A percentile compares a stretch with the other conserved stretches of the same genome.
Conservation (phyloP, 2,888 invertebrate species). For the Erynnis tages region DNA sequence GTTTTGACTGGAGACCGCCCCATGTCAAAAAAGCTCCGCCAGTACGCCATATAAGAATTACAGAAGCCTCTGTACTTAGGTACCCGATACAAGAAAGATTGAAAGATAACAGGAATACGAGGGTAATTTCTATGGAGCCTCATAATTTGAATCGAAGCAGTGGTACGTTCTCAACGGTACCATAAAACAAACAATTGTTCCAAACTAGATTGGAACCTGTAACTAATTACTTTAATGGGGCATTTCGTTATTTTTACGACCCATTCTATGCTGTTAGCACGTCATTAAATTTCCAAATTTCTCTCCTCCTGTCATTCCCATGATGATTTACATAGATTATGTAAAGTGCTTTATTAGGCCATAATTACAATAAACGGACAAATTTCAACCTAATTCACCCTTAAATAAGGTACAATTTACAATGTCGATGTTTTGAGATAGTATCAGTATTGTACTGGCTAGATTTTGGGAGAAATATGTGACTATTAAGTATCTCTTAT, state of each 20-base stretch:
- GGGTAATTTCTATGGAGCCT: conserved; percentile 39
- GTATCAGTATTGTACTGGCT: neutral
- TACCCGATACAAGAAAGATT: neutral
- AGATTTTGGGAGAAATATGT: neutral
- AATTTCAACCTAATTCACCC: neutral
- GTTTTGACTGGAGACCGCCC: no score
- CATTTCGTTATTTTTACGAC: conserved; percentile 22
- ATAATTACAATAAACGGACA: neutral
- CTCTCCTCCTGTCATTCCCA: conserved; percentile 13
- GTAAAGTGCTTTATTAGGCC: conserved; percentile 6
- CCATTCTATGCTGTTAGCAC: conserved; percentile 17
- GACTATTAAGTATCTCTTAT: neutral
- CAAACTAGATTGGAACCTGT: conserved; percentile 16
- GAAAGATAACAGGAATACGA: neutral
- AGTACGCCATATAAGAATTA: no score
- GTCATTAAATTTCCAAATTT: conserved; percentile 15
- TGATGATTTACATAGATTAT: conserved; percentile 24
- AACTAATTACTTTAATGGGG: conserved; percentile 21
- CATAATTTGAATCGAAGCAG: conserved; percentile 25
- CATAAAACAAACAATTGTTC: conserved; percentile 23
- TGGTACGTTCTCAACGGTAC: conserved; percentile 7
- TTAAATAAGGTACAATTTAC: neutral
- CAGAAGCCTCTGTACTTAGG: neutral
- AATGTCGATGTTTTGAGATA: neutral
- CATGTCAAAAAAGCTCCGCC: no score